These are phyloP conservation scores for Pseudopipra pipra DNA, from an alignment of 2,113 vertebrate species.

Conservation along the genomic window DNA sequence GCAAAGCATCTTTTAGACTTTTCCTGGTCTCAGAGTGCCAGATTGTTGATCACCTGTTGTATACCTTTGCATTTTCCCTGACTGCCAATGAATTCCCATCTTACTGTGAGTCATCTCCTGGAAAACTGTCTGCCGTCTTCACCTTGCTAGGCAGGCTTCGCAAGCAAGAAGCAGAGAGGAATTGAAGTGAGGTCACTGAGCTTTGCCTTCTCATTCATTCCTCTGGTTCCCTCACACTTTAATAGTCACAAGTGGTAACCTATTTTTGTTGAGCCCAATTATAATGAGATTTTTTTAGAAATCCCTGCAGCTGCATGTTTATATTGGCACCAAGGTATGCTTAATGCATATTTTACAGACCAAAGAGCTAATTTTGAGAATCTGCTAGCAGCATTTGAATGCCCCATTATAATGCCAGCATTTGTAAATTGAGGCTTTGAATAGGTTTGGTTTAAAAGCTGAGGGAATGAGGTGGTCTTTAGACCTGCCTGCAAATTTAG, in stretches of 20 bases:
- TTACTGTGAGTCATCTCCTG: not conserved
- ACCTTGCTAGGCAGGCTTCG: not conserved
- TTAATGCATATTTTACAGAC: not conserved
- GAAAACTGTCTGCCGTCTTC: not conserved
- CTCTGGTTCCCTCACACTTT: not conserved
- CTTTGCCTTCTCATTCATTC: constrained; percentile 15
- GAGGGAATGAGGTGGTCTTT: not conserved
- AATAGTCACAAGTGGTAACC: not conserved
- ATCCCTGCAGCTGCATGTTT: constrained; percentile 15
- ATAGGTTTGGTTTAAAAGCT: not conserved
- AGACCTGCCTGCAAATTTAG: not conserved
- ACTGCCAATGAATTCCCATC: not conserved
- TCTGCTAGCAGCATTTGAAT: not conserved
- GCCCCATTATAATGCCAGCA: not conserved
- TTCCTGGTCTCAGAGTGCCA: not conserved
- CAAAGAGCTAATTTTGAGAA: constrained; percentile 3
- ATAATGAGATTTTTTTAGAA: constrained; percentile 11
- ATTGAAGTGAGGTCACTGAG: not conserved
- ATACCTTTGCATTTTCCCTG: not conserved
- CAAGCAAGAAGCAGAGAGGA: not conserved
- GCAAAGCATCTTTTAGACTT: not conserved
- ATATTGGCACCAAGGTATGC: not conserved
- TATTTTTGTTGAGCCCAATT: constrained; percentile 16
- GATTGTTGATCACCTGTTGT: not conserved
- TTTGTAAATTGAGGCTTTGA: constrained; percentile 29